Conservation (phyloP, 2,113 vertebrate genomes). For the Callionymus lyra region DNA sequence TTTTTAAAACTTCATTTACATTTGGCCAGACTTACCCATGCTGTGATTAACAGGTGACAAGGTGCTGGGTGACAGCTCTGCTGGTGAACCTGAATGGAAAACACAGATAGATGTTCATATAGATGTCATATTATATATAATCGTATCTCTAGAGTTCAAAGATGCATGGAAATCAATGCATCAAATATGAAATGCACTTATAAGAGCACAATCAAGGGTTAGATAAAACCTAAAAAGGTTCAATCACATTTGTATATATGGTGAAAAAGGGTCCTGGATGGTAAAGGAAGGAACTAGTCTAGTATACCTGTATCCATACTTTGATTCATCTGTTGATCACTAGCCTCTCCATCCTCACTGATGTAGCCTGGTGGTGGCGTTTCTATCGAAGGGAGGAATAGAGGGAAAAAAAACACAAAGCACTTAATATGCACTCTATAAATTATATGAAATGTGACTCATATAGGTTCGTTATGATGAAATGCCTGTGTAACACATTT, state of each 20-base stretch:
- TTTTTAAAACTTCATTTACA: not conserved
- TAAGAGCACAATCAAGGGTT: no score
- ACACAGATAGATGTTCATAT: no score
- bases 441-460: not conserved
- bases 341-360: constrained; percentile 98
- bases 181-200: no score
- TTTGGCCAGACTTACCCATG: constrained; percentile 75
- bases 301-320: constrained; percentile 96
- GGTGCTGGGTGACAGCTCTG: constrained; percentile 90
- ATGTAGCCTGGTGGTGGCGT: constrained; percentile 96
- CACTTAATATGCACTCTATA: no score
- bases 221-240: no score
- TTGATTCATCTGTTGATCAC: constrained; percentile 96
- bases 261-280: not conserved
- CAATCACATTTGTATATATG: not conserved
- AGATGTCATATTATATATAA: no score
- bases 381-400: constrained; percentile 62
- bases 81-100: constrained; percentile 81
- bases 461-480: not conserved
- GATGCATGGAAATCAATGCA: not conserved
- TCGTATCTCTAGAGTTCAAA: not conserved
- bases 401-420: no score
- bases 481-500: not conserved
- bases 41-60: constrained; percentile 94
- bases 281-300: constrained; percentile 13